Conservation (phyloP, 2,888 invertebrate species). For the Leptopterna dolabrata region DNA sequence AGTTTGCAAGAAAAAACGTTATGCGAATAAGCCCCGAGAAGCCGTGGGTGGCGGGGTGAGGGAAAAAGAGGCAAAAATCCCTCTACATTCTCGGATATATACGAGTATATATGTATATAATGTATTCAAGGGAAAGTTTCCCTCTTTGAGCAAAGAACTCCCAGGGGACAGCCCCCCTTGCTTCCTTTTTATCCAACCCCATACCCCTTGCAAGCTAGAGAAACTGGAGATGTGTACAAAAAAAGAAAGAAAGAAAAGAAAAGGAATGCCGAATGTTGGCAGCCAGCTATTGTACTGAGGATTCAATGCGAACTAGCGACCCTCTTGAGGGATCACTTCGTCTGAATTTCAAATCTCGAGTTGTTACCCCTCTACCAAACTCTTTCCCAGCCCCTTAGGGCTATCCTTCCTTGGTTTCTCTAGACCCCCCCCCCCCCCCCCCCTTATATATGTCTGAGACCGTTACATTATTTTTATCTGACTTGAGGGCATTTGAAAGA, state of each 20-base stretch:
- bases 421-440: no score
- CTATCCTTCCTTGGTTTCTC: no score
- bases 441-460: constrained; percentile 16
- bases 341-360: constrained; percentile 49
- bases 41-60: not conserved
- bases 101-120: constrained; percentile 40
- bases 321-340: constrained; percentile 50
- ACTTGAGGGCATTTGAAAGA: constrained; percentile 20
- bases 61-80: constrained; percentile 26
- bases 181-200: not conserved
- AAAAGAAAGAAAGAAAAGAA: not conserved
- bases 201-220: not conserved
- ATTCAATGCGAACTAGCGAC: constrained; percentile 48
- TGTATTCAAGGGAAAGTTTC: constrained; percentile 43
- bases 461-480: constrained; percentile 50
- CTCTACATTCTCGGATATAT: constrained; percentile 22
- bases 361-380: not conserved
- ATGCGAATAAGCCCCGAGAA: constrained; percentile 11
- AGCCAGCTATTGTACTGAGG: constrained; percentile 16
- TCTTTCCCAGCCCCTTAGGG: constrained; percentile 10
- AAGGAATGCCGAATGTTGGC: constrained; percentile 9
- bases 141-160: constrained; percentile 47
- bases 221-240: not conserved
- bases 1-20: constrained; percentile 34
- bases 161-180: not conserved